These are phyloP conservation scores for Platichthys flesus DNA, from an alignment of 2,113 vertebrate genomes.

Conservation along the genomic window DNA sequence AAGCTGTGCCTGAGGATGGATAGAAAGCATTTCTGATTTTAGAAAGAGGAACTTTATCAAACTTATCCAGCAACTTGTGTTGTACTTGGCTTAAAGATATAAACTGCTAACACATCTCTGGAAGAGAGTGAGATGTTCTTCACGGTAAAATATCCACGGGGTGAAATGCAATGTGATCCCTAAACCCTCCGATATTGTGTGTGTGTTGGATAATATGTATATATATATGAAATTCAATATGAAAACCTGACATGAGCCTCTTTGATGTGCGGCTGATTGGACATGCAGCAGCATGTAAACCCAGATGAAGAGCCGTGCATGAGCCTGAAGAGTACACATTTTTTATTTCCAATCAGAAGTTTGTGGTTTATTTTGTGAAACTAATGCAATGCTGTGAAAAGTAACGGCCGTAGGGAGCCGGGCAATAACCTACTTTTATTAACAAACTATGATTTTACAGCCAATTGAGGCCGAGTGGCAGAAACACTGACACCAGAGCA, in stretches of 20 bases:
- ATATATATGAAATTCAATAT: not conserved
- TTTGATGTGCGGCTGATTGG: not conserved
- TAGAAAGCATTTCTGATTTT: constrained; percentile 18
- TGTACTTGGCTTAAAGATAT: constrained; percentile 57
- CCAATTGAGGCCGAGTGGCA: too few relatives aligned
- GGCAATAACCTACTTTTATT: not conserved
- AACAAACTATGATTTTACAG: too few relatives aligned
- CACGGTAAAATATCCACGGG: constrained; percentile 45
- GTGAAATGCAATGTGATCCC: constrained; percentile 16
- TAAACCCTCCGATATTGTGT: constrained; percentile 3
- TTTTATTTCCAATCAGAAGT: not conserved
- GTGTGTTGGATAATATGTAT: constrained; percentile 13
- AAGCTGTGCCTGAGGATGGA: constrained; percentile 27
- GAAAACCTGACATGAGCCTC: constrained; percentile 9
- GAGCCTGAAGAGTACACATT: not conserved
- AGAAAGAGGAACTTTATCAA: not conserved
- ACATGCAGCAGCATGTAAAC: not conserved
- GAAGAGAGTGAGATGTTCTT: constrained; percentile 9
- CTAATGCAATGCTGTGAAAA: not conserved
- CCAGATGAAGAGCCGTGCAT: not conserved
- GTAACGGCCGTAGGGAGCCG: not conserved
- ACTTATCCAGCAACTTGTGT: constrained; percentile 43
- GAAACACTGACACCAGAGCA: too few relatives aligned
- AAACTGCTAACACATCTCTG: constrained; percentile 39
- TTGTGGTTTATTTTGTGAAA: not conserved